Base-by-base conservation (phyloP, 2,797 vertebrate species). In the Meda fulgida region DNA sequence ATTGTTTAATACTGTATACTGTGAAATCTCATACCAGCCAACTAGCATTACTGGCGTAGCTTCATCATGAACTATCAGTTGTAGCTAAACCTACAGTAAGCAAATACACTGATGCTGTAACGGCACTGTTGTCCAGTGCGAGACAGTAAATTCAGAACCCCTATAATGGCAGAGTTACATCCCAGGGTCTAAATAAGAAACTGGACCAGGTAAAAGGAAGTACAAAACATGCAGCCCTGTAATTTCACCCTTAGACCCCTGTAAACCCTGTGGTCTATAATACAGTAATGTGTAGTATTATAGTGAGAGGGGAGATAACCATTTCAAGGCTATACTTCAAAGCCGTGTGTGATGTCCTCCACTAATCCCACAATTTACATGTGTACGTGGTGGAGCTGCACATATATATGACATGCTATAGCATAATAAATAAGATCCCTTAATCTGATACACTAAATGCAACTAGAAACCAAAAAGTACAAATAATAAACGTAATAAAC, bases 231-330 rank as follows among this genome's bases (percentile, higher is more conserved):
- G 84, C 78, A 83, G 88, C 89, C 90, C 92, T 92, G 92, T 93
- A 93, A 94, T 95, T 89, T 90, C 85, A 78, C 84, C 65, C 78
- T 89, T 60, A 85, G 93, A 87, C 86, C 80, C 85, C 81, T 51
- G 76, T 87, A 92, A 92, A 89, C 87, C 89, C 92, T 91, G 87
- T 87, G 89, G 92, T 93, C 93, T 91, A 90, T 95, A 95, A 95
- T 94, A 93, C 92, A 93, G 93, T 94, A 95, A 95, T 95, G 88
- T 93, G 90, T 88, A 92, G 91, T 92, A 94, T 95, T 94, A 95
- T 89, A 90, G 87, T 92, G 90, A 92, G 91, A 91, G 92, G 91
- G 76, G 85, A 38, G 78, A 87, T 85, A 89, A 92, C 92, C 90
- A 91, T 85, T 51, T 90, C 87, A 93, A 92, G 80, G 92, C 91